Conservation (phyloP, 2,113 vertebrate species). For the Elanoides forficatus region DNA sequence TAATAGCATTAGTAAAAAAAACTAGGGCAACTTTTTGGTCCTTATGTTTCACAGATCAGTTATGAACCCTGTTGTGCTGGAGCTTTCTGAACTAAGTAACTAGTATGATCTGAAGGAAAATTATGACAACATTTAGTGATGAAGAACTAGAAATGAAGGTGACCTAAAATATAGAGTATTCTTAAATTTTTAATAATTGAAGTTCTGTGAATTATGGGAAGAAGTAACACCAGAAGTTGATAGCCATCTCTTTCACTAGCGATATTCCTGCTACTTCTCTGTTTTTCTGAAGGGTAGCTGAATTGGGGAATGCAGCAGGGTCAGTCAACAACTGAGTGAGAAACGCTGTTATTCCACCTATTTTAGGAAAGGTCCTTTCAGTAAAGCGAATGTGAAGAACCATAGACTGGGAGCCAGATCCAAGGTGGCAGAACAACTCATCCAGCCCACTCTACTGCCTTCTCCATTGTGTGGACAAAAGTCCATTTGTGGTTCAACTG, state of each 20-base stretch:
- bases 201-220: neutral
- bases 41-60: neutral
- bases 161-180: neutral
- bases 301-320: neutral
- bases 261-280: neutral
- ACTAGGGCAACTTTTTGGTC: neutral
- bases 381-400: neutral
- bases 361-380: neutral
- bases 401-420: neutral
- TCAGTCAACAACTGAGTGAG: neutral
- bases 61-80: neutral
- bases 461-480: neutral
- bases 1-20: neutral
- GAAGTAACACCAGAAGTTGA: neutral
- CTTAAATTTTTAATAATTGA: neutral
- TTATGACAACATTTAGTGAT: neutral
- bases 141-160: neutral
- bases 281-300: neutral
- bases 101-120: neutral
- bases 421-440: neutral
- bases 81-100: neutral
- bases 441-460: neutral
- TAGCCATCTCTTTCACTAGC: neutral
- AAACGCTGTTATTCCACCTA: neutral
- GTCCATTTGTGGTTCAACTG: neutral